phyloP scores from a whole-genome alignment of 2,797 vertebrate species.

The Sciurus carolinensis region DNA sequence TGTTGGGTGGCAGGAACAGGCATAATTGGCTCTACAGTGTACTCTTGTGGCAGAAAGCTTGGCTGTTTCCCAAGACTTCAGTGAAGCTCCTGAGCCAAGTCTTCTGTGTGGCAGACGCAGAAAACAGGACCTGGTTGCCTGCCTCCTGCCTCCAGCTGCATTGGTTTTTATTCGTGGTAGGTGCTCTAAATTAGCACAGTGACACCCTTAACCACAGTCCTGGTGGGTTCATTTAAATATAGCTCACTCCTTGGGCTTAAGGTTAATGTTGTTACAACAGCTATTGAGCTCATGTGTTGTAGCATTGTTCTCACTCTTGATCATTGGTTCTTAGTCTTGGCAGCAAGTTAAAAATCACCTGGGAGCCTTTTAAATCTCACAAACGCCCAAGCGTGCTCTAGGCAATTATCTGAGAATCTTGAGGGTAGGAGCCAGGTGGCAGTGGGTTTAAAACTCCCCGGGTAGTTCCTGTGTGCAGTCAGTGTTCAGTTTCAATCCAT shows the following conservation, averaged over 20 bases:
- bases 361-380: not conserved
- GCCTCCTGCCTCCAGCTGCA: not conserved
- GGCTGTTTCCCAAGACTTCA: slow-evolving; percentile 16
- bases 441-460: not conserved
- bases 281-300: not conserved
- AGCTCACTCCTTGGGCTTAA: not conserved
- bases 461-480: not conserved
- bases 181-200: not conserved
- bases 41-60: not conserved
- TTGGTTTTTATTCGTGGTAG: not conserved
- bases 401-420: not conserved
- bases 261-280: not conserved
- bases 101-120: not conserved
- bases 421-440: not conserved
- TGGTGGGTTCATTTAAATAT: slow-evolving; percentile 5
- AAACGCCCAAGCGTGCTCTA: not conserved
- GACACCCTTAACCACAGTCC: not conserved
- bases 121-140: not conserved
- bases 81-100: slow-evolving; percentile 13
- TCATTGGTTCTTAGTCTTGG: slow-evolving; percentile 3
- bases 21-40: not conserved
- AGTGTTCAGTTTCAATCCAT: not conserved
- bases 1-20: not conserved
- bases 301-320: not conserved
- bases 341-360: not conserved